These are phyloP conservation scores for Triplophysa bombifrons DNA, from an alignment of 2,797 vertebrate genomes.

Conservation along the genomic window DNA sequence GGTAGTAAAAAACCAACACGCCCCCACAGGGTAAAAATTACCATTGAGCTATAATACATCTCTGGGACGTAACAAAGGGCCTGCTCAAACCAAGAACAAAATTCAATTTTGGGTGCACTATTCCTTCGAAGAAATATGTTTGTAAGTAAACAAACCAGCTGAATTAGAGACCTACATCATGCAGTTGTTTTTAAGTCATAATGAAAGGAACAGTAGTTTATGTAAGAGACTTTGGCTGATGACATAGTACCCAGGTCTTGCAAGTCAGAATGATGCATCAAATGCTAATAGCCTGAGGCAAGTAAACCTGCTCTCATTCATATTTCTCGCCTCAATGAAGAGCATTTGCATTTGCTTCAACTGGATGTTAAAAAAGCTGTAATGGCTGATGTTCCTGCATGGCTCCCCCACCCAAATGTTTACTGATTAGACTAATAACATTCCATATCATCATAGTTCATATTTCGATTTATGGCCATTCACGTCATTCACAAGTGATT, in stretches of 20 bases:
- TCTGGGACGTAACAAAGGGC: no score
- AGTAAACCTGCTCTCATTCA: not conserved
- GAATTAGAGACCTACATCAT: conserved; percentile 42
- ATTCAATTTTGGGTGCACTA: not conserved
- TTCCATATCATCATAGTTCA: conserved; percentile 47
- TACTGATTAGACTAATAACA: conserved; percentile 1
- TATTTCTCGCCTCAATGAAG: not conserved
- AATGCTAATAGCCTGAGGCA: not conserved
- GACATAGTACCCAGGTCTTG: conserved; percentile 4
- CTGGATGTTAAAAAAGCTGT: not conserved
- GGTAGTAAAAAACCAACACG: no score
- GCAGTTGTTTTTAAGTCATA: conserved; percentile 33
- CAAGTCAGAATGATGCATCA: conserved; percentile 1
- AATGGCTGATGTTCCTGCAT: not conserved
- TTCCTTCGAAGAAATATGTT: not conserved
- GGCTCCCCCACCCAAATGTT: not conserved
- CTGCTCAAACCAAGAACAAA: not conserved
- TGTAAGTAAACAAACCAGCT: conserved; percentile 29
- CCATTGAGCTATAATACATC: no score
- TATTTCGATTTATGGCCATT: conserved; percentile 43
- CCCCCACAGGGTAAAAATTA: no score
- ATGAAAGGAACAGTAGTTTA: conserved; percentile 39
- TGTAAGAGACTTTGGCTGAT: conserved; percentile 41
- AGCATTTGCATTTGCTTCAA: not conserved
- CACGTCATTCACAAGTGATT: conserved; percentile 38